Base-by-base conservation (phyloP, 2,888 invertebrate genomes). In the Caradrina kadenii region DNA sequence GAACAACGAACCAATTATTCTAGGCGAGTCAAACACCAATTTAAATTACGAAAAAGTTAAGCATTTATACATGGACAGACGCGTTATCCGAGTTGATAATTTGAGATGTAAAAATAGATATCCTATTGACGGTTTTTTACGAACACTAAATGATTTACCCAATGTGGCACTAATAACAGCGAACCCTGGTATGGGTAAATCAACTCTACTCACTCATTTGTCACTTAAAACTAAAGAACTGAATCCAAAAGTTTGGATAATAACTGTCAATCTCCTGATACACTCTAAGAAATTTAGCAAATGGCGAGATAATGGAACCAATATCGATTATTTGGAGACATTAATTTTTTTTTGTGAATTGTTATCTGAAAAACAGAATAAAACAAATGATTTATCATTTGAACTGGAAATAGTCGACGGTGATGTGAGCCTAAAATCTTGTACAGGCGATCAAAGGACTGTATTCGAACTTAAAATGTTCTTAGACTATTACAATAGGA, bases 181-280 rank as follows among this genome's bases (percentile, higher is more conserved):
- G 4, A 65, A 56, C 48, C 79, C 82, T 0, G 84, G 84, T 0
- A 84, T 82, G 84, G 84, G 84, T 0, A 84, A 84, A 49, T 81
- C 84, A 22, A 82, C 73, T 26, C 31, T 83, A 10, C 70, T 84
- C 1, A 82, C 80, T 2, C 78, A 84, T 22, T 58, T 84, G 17
- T 73, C 82, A 8, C 17, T 79, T 10, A 69, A 66, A 56, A 79
- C 84, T 0, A 82, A 80, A 60, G 55, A 69, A 31, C 5, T 31
- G 0, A 50, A 76, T 19, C 79, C 69, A 3, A 59, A 42, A 2
- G 26, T 70, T 42, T 84, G 84, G 81, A 76, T 81, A 62, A 59
- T 72, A 10, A 49, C 79, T 31, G 69, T 81, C 0, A 66, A 81
- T 26, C 66, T 81, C 26, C 35, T 74, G 0, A 58, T 76, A 10